Conservation (phyloP, 2,797 vertebrate genomes). For the Sebastiscus albofasciatus region DNA sequence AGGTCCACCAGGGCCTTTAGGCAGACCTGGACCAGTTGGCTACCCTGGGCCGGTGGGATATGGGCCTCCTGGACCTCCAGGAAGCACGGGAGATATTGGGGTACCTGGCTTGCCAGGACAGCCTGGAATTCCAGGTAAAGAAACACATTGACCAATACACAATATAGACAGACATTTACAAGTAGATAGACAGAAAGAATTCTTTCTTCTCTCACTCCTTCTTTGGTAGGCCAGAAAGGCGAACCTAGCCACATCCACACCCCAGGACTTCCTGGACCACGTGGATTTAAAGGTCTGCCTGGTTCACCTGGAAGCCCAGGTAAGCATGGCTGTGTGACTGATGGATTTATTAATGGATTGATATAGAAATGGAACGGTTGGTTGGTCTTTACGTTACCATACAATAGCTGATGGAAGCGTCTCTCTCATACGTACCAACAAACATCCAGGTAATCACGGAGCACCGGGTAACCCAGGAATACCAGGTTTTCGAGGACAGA, state of each 20-base stretch:
- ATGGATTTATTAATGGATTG: neutral
- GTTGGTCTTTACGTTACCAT: neutral
- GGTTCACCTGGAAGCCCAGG: slow-evolving; percentile 67
- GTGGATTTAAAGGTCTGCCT: slow-evolving; percentile 62
- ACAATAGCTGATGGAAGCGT: neutral
- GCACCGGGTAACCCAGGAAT: slow-evolving; percentile 40
- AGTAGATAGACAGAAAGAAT: neutral
- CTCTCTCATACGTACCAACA: neutral
- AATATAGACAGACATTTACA: neutral
- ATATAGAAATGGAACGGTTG: neutral
- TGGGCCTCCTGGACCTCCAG: slow-evolving; percentile 62
- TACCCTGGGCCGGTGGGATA: slow-evolving; percentile 55
- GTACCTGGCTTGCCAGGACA: slow-evolving; percentile 71
- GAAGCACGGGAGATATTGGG: slow-evolving; percentile 68
- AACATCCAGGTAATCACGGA: slow-evolving; percentile 64
- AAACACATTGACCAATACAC: neutral
- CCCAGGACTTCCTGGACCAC: slow-evolving; percentile 54
- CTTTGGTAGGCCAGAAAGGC: slow-evolving; percentile 74
- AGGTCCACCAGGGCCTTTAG: slow-evolving; percentile 67
- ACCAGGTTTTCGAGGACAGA: slow-evolving; percentile 60
- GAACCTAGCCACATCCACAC: slow-evolving; percentile 39
- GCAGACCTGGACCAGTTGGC: slow-evolving; percentile 62
- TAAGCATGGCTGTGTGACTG: slow-evolving; percentile 11
- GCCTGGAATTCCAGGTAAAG: slow-evolving; percentile 74
- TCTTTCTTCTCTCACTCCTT: neutral